Evolutionary conservation across 1,140 invertebrate genomes (phyloP).

Genomic region (Bacillus rossius): DNA sequence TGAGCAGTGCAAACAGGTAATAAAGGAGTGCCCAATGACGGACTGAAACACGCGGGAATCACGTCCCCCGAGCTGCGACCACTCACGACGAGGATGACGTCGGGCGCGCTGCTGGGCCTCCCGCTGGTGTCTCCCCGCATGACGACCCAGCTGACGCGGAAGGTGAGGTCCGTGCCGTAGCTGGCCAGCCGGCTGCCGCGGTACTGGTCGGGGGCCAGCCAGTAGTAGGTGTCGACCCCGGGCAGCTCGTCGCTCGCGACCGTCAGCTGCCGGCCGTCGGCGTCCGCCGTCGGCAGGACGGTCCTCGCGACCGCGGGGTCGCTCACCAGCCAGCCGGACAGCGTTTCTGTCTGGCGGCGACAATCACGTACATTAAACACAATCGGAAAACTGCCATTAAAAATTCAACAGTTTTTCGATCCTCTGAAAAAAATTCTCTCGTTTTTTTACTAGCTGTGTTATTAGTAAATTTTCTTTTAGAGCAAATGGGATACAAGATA

Average conservation of each 20-base stretch:
- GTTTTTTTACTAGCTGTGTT: too few relatives aligned
- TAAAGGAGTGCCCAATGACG: too few relatives aligned
- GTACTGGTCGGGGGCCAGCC: conserved; percentile 74
- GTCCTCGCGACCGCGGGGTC: conserved; percentile 51
- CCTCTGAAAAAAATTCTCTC: too few relatives aligned
- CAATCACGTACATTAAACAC: too few relatives aligned
- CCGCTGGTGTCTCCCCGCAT: conserved; percentile 86
- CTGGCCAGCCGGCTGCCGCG: conserved; percentile 67
- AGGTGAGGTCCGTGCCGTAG: conserved; percentile 78
- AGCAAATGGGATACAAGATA: too few relatives aligned
- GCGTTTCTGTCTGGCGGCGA: background rate
- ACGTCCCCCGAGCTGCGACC: too few relatives aligned
- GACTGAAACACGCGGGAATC: too few relatives aligned
- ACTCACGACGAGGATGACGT: conserved; percentile 76
- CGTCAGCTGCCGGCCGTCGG: conserved; percentile 49
- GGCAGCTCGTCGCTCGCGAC: conserved; percentile 60
- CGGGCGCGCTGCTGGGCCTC: conserved; percentile 73
- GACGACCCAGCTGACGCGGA: conserved; percentile 76
- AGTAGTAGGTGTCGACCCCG: conserved; percentile 76
- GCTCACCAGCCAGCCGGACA: conserved; percentile 53
- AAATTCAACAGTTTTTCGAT: too few relatives aligned
- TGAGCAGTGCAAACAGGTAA: too few relatives aligned
- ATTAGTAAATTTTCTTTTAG: too few relatives aligned
- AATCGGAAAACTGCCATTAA: too few relatives aligned
- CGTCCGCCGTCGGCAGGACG: conserved; percentile 46